These are phyloP conservation scores for Drosophila paramelanica DNA, from an alignment of 2,888 invertebrate species.

Conservation along the genomic window DNA sequence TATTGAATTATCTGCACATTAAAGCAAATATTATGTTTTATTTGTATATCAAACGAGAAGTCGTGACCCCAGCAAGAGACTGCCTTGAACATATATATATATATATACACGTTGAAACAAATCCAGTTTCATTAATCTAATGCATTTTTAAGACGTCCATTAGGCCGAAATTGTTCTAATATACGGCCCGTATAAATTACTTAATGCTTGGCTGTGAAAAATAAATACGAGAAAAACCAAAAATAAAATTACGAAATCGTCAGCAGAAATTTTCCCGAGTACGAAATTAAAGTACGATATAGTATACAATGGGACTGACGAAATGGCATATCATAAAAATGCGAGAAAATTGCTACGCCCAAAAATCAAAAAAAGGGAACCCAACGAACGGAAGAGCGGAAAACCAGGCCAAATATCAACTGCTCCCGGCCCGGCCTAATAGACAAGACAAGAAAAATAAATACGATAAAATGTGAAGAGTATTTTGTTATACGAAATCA, in stretches of 20 bases:
- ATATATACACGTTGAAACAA: conserved; percentile 20
- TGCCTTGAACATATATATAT: background rate
- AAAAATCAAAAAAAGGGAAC: conserved; percentile 66
- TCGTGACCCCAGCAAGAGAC: conserved; percentile 5
- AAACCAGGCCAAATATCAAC: conserved; percentile 55
- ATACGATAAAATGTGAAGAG: conserved; percentile 61
- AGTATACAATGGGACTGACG: conserved; percentile 45
- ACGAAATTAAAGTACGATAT: conserved; percentile 65
- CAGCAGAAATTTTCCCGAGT: conserved; percentile 49
- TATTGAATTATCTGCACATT: conserved; percentile 1
- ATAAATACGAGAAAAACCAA: background rate
- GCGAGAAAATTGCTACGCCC: conserved; percentile 67
- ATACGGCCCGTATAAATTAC: conserved; percentile 60
- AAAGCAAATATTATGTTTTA: background rate
- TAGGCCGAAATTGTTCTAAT: conserved; percentile 57
- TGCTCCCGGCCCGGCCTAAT: conserved; percentile 38
- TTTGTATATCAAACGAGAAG: conserved; percentile 9
- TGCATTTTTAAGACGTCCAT: conserved; percentile 61
- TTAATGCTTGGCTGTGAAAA: conserved; percentile 49
- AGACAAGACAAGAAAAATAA: conserved; percentile 60
- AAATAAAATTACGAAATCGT: conserved; percentile 34
- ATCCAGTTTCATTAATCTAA: conserved; percentile 68
- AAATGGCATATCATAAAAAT: conserved; percentile 71
- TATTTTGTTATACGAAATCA: conserved; percentile 66
- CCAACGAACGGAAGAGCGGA: conserved; percentile 24